These are phyloP conservation scores for Caranx ignobilis DNA, from an alignment of 2,113 vertebrate species.

Conservation along the genomic window DNA sequence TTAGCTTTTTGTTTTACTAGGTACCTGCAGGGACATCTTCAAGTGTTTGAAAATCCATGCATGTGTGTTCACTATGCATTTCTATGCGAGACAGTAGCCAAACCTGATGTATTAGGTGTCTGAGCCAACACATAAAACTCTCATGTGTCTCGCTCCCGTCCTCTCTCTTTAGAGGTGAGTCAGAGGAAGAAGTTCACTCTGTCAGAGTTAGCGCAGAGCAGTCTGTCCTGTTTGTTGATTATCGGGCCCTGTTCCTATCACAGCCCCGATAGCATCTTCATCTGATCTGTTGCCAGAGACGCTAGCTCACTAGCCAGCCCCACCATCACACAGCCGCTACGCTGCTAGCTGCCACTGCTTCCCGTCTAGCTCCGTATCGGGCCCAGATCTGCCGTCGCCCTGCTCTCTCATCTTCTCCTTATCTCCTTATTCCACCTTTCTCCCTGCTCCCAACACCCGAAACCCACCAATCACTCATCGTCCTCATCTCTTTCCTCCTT, in stretches of 20 bases:
- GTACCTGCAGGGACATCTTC: conserved; percentile 62
- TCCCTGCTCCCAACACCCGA: conserved; percentile 64
- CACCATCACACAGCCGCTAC: conserved; percentile 43
- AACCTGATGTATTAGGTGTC: conserved; percentile 39
- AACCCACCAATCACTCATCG: conserved; percentile 69
- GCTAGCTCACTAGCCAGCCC: conserved; percentile 62
- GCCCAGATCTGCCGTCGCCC: conserved; percentile 73
- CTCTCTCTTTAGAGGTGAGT: conserved; percentile 62
- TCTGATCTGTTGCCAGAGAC: conserved; percentile 79
- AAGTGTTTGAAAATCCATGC: conserved; percentile 58
- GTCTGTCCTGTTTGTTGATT: conserved; percentile 79
- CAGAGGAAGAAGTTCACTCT: conserved; percentile 64
- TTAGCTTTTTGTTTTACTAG: conserved; percentile 87
- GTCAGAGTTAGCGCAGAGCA: conserved; percentile 64
- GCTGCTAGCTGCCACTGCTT: conserved; percentile 58
- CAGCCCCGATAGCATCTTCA: conserved; percentile 79
- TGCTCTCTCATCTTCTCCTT: conserved; percentile 77
- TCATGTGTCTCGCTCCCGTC: conserved; percentile 48
- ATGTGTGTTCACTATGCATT: conserved; percentile 41
- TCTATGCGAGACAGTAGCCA: conserved; percentile 36
- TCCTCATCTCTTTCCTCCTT: conserved; percentile 57
- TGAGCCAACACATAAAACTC: conserved; percentile 58
- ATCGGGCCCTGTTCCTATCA: conserved; percentile 73
- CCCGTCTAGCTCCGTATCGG: conserved; percentile 68
- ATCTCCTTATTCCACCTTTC: conserved; percentile 79